Conservation (phyloP, 2,888 invertebrate species). For the Digitonthophagus gazella region DNA sequence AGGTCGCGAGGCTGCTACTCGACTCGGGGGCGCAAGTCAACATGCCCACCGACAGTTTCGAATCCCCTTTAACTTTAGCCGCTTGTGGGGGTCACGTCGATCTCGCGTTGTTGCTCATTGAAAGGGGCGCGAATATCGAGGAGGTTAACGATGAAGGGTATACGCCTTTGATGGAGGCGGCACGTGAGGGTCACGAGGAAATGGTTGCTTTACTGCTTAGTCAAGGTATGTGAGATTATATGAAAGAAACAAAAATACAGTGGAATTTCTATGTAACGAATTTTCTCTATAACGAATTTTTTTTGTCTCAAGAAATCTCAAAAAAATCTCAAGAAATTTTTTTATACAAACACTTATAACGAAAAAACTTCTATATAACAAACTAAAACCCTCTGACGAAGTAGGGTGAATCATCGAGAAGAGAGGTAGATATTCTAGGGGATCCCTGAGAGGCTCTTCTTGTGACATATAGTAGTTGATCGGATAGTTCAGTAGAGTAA, state of each 20-base stretch:
- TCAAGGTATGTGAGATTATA: conserved; percentile 75
- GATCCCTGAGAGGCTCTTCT: too few species aligned
- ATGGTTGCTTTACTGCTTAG: conserved; percentile 93
- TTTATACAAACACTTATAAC: too few species aligned
- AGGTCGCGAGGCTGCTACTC: conserved; percentile 88
- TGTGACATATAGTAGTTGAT: too few species aligned
- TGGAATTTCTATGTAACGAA: too few species aligned
- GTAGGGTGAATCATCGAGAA: too few species aligned
- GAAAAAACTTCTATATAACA: too few species aligned
- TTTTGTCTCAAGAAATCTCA: too few species aligned
- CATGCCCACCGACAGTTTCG: conserved; percentile 99
- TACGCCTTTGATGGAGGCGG: conserved; percentile 99
- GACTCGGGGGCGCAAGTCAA: conserved; percentile 99
- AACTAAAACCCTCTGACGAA: too few species aligned
- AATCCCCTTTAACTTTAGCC: conserved; percentile 96
- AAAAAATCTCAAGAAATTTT: too few species aligned
- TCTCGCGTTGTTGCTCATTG: conserved; percentile 90
- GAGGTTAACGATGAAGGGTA: conserved; percentile 99
- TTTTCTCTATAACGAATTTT: too few species aligned
- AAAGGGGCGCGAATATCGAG: conserved; percentile 97
- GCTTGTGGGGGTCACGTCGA: conserved; percentile 99
- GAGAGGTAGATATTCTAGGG: too few species aligned
- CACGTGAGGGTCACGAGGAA: conserved; percentile 96
- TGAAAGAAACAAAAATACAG: background rate
- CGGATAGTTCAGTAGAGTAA: too few species aligned